phyloP scores from a whole-genome alignment of 35 echinoderm and acorn worm species.

The Diadema setosum region DNA sequence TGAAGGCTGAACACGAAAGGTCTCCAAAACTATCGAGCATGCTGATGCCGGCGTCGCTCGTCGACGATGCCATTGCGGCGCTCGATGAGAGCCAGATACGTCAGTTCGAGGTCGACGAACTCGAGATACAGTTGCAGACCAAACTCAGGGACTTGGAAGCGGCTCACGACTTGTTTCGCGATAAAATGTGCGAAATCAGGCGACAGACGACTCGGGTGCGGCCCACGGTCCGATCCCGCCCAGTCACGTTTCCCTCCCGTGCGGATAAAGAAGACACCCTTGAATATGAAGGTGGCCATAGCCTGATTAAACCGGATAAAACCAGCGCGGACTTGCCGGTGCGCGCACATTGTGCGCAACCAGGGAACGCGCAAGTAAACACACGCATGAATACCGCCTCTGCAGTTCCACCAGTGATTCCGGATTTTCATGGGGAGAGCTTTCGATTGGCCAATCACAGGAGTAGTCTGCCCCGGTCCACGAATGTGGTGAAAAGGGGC shows the following conservation, averaged over 20 bases:
- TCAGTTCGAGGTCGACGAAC: conserved; percentile 2
- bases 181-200: neutral
- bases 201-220: neutral
- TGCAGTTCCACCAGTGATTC: too few relatives aligned
- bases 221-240: neutral
- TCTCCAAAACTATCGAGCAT: neutral
- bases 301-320: too few relatives aligned
- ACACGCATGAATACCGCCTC: too few relatives aligned
- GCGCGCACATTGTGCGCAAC: too few relatives aligned
- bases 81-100: neutral
- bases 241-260: neutral
- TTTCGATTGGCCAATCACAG: too few relatives aligned
- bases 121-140: neutral
- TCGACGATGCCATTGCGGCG: neutral
- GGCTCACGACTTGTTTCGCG: neutral
- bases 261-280: too few relatives aligned
- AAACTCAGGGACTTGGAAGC: neutral
- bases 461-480: too few relatives aligned
- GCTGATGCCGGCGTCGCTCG: neutral
- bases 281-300: too few relatives aligned
- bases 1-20: neutral
- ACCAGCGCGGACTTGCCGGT: too few relatives aligned
- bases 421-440: too few relatives aligned
- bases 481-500: too few relatives aligned
- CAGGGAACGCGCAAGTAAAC: too few relatives aligned